Base-by-base conservation (phyloP, 1,140 invertebrate species). In the Acyrthosiphon pisum region DNA sequence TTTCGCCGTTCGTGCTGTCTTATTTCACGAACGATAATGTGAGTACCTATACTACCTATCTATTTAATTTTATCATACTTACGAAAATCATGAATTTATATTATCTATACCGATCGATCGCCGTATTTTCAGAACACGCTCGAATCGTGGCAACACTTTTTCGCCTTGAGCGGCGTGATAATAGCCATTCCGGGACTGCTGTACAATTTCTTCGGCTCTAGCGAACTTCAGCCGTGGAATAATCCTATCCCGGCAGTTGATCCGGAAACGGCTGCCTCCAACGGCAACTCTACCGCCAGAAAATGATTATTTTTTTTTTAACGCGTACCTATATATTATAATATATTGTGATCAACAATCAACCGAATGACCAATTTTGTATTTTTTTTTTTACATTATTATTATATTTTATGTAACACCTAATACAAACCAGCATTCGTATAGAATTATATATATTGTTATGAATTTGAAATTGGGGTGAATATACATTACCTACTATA, bases 221-320 rank as follows among this genome's bases (percentile, higher is more conserved):
- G 97, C 0, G 95, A 96, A 60, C 94, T 97, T 14, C 96, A 97
- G 94, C 94, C 95, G 0, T 97, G 97, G 97, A 97, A 97, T n/a
- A 53, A 3, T 53, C 91, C 91, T 9, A 7, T 22, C 7, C 35
- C 22, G 4, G 6, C 22, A 0, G n/a, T 1, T 3, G 60, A 93
- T 30, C 91, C 56, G 14, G 91, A 93, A 68, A 3, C 37, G 50
- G 6, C 26, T 3, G 9, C 26, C 22, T n/a, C 50, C 48, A 93
- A 93, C 37, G 48, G 48, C 8, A 23, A 30, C 4, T 7, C 35
- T 35, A n/a, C 46, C 30, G 37, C 0, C 8, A 93, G 56, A 93
- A 84, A 86, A 84, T 93, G 35, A 93, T 86, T 56, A 41, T n/a
- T 30, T 44, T 92, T 46, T 92, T 35, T 6, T 7, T 22, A 35